Conservation (phyloP, 2,797 vertebrate species). For the Chaetodon trifasciatus region DNA sequence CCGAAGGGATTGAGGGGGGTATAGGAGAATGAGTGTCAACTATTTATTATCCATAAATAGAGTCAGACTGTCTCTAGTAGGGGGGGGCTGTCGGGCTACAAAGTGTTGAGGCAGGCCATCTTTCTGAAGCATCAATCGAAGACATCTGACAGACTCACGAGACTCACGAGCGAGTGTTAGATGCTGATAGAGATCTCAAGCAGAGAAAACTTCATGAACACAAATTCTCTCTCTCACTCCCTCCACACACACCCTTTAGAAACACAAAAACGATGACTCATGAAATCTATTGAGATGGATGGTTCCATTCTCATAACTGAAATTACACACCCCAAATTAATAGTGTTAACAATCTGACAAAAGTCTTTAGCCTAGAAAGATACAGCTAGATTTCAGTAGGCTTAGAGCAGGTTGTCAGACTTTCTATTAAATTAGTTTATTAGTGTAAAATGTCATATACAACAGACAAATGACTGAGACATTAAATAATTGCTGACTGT, state of each 20-base stretch:
- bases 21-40: conserved; percentile 3
- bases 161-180: not conserved
- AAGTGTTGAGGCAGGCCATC: conserved; percentile 7
- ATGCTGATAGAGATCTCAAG: conserved; percentile 2
- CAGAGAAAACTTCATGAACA: not conserved
- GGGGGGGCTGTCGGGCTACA: not conserved
- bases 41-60: conserved; percentile 46
- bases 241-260: not conserved
- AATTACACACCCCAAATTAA: conserved; percentile 22
- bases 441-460: not conserved
- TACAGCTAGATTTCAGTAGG: not conserved
- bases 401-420: not conserved
- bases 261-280: conserved; percentile 16
- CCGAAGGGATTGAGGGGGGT: conserved; percentile 3
- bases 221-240: not conserved
- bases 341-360: conserved; percentile 6
- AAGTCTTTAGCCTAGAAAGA: not conserved
- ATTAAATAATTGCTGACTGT: not conserved
- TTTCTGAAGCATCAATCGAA: conserved; percentile 38
- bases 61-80: conserved; percentile 13
- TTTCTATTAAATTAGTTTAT: not conserved
- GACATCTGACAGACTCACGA: conserved; percentile 6
- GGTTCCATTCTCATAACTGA: conserved; percentile 25
- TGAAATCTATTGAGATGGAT: conserved; percentile 41
- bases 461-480: not conserved